Base-by-base conservation (phyloP, 1,140 invertebrate species). In the Drosophila kurseongensis region DNA sequence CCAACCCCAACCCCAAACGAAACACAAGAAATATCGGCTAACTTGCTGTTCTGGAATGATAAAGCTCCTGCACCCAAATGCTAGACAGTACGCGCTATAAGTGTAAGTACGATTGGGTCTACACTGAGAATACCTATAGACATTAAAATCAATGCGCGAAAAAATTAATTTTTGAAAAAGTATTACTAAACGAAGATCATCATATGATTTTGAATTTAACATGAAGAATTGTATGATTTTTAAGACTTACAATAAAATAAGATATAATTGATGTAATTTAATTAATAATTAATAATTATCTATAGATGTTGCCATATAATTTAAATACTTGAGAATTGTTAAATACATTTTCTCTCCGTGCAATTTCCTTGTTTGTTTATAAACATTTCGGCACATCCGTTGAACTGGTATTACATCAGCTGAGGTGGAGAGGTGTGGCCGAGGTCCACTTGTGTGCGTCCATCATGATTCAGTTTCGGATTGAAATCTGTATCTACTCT, bases 51-150 rank as follows among this genome's bases (percentile, higher is more conserved):
- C 78, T 62, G 75, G 69, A 71, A 67, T 69, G 50, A 45, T 75
- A 48, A 54, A 58, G 60, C 45, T 67, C 56, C 75, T 51, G 45
- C 55, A 75, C 44, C 44, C 60, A 56, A 82, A 88, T 88, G 83
- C 41, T 29, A 6, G 68, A 89, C 79, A 89, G 83, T 88, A 77
- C 84, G 80, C 72, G 60, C 48, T 45, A 69, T 66, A 83, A 83
- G 84, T 89, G 83, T 88, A 75, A 88, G 83, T 88, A 75, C n/a
- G 12, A 41, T 2, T 1, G 13, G 8, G 27, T 2, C 13, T 4
- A 32, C n/a, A 32, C 23, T 2, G 23, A 23, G 23, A 23, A 23
- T 23, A 4, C 23, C 23, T 23, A 23, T 23, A 23, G 2, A 23
- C 23, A 23, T 23, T 23, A 4, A 23, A 23, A 23, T 23, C 23